These are phyloP conservation scores for Rhinichthys klamathensis DNA, from an alignment of 2,113 vertebrate genomes.

Conservation along the genomic window DNA sequence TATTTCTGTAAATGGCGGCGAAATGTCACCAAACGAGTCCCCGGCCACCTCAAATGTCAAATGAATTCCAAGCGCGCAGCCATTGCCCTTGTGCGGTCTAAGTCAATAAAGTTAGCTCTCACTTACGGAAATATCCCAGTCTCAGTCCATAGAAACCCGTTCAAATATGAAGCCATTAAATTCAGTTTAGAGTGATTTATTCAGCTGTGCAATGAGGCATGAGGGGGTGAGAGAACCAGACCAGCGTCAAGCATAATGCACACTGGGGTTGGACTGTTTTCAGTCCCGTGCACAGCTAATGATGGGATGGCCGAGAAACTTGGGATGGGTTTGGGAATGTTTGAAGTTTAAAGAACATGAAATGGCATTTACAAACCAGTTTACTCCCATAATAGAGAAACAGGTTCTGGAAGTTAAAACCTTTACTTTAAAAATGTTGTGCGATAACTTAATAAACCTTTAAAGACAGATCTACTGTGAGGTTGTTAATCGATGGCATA, in stretches of 20 bases:
- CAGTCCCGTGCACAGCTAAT: constrained; percentile 19
- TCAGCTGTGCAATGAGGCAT: constrained; percentile 53
- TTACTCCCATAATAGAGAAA: neutral
- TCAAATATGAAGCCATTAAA: constrained; percentile 49
- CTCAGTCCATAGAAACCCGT: constrained; percentile 42
- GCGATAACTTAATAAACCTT: neutral
- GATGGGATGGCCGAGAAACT: neutral
- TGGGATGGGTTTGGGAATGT: neutral
- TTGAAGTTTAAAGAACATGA: neutral
- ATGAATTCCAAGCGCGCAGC: constrained; percentile 16
- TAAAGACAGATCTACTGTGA: neutral
- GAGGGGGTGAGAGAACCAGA: constrained; percentile 24
- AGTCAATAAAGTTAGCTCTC: constrained; percentile 43
- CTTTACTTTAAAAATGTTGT: too few relatives aligned
- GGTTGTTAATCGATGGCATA: neutral
- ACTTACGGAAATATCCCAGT: constrained; percentile 41
- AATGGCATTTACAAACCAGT: neutral
- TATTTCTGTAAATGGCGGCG: neutral
- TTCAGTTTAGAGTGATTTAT: constrained; percentile 53
- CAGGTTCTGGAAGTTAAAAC: neutral
- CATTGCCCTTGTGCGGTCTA: constrained; percentile 26
- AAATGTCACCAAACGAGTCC: constrained; percentile 22
- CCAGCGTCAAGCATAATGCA: constrained; percentile 42
- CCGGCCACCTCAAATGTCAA: constrained; percentile 17
- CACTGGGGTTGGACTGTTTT: constrained; percentile 12